Evolutionary conservation across 2,797 vertebrate species (phyloP).

Genomic region (Mus spretus): DNA sequence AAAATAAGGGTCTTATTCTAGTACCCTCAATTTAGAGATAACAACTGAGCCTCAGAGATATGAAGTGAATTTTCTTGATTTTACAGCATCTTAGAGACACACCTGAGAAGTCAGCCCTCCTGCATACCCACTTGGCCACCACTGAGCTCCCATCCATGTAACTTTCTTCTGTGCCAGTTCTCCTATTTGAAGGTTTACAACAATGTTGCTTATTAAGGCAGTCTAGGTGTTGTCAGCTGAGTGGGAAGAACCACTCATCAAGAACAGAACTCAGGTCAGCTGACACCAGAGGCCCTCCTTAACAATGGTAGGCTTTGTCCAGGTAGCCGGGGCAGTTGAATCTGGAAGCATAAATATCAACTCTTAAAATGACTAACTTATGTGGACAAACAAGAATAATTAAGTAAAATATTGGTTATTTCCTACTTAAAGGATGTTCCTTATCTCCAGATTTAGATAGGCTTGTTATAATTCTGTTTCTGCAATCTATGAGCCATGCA

Average conservation of each 20-base stretch:
- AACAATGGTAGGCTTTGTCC: background rate
- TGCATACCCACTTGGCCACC: background rate
- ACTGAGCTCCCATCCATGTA: background rate
- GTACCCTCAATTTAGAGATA: background rate
- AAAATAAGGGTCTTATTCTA: background rate
- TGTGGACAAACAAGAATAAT: background rate
- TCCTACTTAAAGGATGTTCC: conserved; percentile 6
- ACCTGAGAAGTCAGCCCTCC: background rate
- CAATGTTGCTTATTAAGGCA: conserved; percentile 20
- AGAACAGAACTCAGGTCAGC: background rate
- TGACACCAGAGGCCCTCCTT: no score
- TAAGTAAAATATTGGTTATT: background rate
- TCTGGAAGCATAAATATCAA: background rate
- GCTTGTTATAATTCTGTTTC: background rate
- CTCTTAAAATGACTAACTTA: background rate
- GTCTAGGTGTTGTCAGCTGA: background rate
- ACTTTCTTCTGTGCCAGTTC: background rate
- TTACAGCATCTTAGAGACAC: background rate
- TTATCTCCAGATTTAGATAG: background rate
- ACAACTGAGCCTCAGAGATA: background rate
- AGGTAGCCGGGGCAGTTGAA: background rate
- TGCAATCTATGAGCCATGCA: background rate
- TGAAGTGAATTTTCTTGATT: background rate
- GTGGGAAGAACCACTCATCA: background rate
- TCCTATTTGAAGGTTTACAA: conserved; percentile 13